phyloP scores from a whole-genome alignment of 2,888 invertebrate species.

The Drosophila cyrtoloma region DNA sequence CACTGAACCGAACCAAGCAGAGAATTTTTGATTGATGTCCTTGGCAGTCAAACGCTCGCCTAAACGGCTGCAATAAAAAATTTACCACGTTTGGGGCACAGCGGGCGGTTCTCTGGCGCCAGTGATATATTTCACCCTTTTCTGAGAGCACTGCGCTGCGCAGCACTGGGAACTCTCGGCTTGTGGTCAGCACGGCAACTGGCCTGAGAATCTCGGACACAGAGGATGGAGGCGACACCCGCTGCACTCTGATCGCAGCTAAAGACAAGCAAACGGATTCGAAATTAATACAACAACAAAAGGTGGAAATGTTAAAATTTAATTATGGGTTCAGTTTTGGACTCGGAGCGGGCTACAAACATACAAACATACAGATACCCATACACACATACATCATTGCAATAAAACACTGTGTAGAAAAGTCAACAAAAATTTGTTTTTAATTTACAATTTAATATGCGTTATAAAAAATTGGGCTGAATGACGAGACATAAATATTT shows the following conservation, averaged over 20 bases:
- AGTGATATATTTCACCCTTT: slow-evolving; percentile 83
- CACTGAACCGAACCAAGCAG: slow-evolving; percentile 2
- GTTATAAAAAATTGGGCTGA: slow-evolving; percentile 80
- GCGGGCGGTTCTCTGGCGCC: slow-evolving; percentile 84
- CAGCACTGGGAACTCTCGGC: slow-evolving; percentile 29
- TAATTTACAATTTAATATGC: slow-evolving; percentile 81
- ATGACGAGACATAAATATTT: slow-evolving; percentile 79
- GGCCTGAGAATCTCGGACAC: slow-evolving; percentile 49
- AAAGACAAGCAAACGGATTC: slow-evolving; percentile 29
- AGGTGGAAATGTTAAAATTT: slow-evolving; percentile 81
- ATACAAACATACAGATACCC: slow-evolving; percentile 5
- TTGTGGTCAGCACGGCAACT: slow-evolving; percentile 47
- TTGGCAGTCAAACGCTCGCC: slow-evolving; percentile 74
- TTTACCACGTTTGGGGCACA: slow-evolving; percentile 77
- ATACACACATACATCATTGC: slow-evolving; percentile 52
- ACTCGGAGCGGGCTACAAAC: slow-evolving; percentile 21
- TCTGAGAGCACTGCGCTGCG: slow-evolving; percentile 31
- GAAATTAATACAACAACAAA: slow-evolving; percentile 40
- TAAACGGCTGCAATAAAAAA: slow-evolving; percentile 80
- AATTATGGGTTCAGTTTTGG: slow-evolving; percentile 73
- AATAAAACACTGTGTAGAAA: slow-evolving; percentile 73
- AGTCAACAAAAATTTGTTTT: slow-evolving; percentile 80
- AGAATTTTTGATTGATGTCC: slow-evolving; percentile 78
- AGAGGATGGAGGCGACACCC: slow-evolving; percentile 41
- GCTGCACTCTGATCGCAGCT: slow-evolving; percentile 32